These are phyloP conservation scores for Amphibalanus amphitrite DNA, from an alignment of 1,140 invertebrate genomes.

Conservation along the genomic window DNA sequence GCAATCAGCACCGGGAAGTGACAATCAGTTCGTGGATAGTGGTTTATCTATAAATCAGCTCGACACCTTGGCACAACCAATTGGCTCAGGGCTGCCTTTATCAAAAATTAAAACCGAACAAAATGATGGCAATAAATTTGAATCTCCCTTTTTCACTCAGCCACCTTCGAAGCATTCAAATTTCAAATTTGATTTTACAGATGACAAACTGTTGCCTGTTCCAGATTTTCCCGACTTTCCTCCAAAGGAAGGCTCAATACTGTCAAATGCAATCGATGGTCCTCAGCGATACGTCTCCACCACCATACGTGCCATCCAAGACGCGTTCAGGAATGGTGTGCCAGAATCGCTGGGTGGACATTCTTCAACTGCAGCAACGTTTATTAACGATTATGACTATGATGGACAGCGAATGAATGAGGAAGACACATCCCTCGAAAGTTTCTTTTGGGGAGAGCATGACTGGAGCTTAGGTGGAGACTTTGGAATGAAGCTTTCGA, in stretches of 20 bases:
- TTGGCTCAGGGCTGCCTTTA: background rate
- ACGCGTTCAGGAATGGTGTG: background rate
- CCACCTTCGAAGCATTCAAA: background rate
- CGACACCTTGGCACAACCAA: no score
- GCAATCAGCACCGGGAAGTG: background rate
- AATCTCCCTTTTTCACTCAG: background rate
- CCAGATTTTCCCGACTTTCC: background rate
- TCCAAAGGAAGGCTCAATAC: background rate
- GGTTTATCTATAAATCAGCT: no score
- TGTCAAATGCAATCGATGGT: no score
- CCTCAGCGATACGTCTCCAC: background rate
- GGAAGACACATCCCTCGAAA: background rate
- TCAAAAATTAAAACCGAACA: background rate
- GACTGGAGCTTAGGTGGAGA: background rate
- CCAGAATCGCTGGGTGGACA: background rate
- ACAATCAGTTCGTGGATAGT: background rate
- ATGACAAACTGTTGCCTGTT: background rate
- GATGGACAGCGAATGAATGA: background rate
- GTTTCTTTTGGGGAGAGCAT: background rate
- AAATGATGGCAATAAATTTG: background rate
- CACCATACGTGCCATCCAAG: background rate
- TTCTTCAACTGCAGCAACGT: no score
- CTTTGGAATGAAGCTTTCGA: background rate
- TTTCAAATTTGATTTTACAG: background rate
- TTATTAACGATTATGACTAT: background rate